Evolutionary conservation across 2,888 invertebrate genomes (phyloP), one percentile per base, ranked within the genome.

Genomic region (Tinea trinotella): DNA sequence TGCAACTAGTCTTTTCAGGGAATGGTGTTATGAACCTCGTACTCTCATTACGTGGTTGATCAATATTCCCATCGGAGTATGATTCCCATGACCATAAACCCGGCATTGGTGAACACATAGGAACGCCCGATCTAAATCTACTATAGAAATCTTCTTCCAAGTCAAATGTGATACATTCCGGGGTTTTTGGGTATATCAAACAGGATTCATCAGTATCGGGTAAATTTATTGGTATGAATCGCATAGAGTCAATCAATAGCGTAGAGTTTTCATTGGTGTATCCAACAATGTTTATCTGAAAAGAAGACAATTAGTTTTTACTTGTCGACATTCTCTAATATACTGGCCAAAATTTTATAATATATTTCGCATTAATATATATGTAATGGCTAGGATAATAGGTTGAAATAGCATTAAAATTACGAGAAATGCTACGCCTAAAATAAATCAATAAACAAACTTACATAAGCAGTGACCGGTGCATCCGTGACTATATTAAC

Each of bases 161-260:
- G 10, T 35, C 35, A 35, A 35, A 35, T 53, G 61, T 63, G 9
- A 69, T 62, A 59, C 76, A 76, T 44, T 58, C 58, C 17, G 72
- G 65, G 59, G 68, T 7, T 6, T 36, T 57, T 35, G 35, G 35
- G n/a, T 35, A 35, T 35, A 35, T 35, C n/a, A 4, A 7, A n/a
- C 35, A 35, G 4, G 35, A 35, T 12, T 35, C 35, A 10, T 35
- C 35, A n/a, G 10, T 12, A 7, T 35, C 12, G 3, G 35, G 35
- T 12, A 35, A 12, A 35, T 35, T 35, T 4, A 4, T 35, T 35
- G 35, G 35, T 35, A 35, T 35, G 35, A 35, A 35, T 35, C 35
- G 10, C 4, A 35, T 4, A 4, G 35, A 35, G 35, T 35, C 35
- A 10, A 35, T n/a, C 12, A 35, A 35, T 7, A 35, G 35, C 35